Percentiles rank a stretch among this genome's conserved stretches.
Evolutionary conservation across 2,888 invertebrate species (phyloP).

Genomic region (Unio delphinus): DNA sequence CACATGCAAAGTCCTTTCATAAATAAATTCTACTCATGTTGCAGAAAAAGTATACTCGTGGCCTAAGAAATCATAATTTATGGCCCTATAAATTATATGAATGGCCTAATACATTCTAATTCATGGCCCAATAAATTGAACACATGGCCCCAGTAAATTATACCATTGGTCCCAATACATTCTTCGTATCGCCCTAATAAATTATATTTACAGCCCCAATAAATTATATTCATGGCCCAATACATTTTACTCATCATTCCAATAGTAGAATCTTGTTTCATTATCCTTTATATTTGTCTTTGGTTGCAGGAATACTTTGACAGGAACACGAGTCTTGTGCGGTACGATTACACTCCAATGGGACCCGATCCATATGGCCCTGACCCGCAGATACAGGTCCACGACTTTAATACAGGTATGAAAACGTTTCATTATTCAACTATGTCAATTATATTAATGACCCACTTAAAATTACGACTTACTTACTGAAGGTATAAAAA

Average conservation of each 20-base stretch:
- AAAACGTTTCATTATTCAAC: background rate
- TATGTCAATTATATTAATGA: background rate
- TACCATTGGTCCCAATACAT: too few relatives aligned
- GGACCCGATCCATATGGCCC: constrained; percentile 20
- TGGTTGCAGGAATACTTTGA: constrained; percentile 46
- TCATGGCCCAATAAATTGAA: too few relatives aligned
- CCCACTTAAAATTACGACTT: too few relatives aligned
- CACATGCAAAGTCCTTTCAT: background rate
- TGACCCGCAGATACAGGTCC: constrained; percentile 33
- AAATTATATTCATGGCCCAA: too few relatives aligned
- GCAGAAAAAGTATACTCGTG: too few relatives aligned
- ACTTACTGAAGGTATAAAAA: background rate
- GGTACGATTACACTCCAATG: constrained; percentile 36
- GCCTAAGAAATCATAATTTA: too few relatives aligned
- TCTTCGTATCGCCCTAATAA: too few relatives aligned
- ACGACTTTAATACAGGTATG: constrained; percentile 53
- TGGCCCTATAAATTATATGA: too few relatives aligned
- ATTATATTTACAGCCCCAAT: too few relatives aligned
- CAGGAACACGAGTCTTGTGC: constrained; percentile 29
- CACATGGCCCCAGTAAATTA: too few relatives aligned
- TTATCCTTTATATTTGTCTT: background rate
- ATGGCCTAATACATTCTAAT: too few relatives aligned
- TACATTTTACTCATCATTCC: background rate
- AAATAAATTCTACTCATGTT: background rate
- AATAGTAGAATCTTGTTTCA: background rate